phyloP scores from a whole-genome alignment of 2,797 vertebrate genomes.

The Borostomias antarcticus region DNA sequence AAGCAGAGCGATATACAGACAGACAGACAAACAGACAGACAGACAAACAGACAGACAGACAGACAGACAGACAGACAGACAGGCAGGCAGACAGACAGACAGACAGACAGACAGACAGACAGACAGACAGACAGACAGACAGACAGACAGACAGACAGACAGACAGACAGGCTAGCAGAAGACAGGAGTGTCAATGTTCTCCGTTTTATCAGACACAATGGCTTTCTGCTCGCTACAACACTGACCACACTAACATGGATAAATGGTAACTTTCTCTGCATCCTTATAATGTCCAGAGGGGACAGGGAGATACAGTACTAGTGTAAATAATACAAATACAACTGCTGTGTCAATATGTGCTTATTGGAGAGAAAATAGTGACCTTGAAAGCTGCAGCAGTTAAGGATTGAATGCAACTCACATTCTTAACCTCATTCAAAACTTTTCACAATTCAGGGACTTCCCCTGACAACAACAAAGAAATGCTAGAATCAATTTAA shows the following conservation, averaged over 20 bases:
- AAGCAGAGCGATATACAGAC: conserved; percentile 41
- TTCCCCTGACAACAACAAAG: not conserved
- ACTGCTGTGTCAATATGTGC: conserved; percentile 72
- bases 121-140: too few relatives aligned
- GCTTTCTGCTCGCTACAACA: conserved; percentile 57
- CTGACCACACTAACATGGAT: conserved; percentile 67
- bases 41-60: too few relatives aligned
- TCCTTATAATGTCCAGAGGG: conserved; percentile 61
- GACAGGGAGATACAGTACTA: conserved; percentile 52
- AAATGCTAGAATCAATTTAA: not conserved
- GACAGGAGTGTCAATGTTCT: conserved; percentile 50
- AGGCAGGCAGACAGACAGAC: too few relatives aligned
- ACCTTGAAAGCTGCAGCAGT: too few relatives aligned
- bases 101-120: conserved; percentile 36
- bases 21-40: conserved; percentile 36
- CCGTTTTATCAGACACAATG: conserved; percentile 49
- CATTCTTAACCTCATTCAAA: conserved; percentile 29
- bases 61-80: too few relatives aligned
- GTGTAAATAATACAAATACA: conserved; percentile 65
- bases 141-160: conserved; percentile 36
- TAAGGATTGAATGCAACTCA: too few relatives aligned
- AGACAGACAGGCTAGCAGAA: conserved; percentile 23
- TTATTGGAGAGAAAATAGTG: too few relatives aligned
- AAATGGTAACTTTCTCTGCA: conserved; percentile 72
- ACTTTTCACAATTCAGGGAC: not conserved